Conservation (phyloP, 2,888 invertebrate species). For the Luperina nickerlii region DNA sequence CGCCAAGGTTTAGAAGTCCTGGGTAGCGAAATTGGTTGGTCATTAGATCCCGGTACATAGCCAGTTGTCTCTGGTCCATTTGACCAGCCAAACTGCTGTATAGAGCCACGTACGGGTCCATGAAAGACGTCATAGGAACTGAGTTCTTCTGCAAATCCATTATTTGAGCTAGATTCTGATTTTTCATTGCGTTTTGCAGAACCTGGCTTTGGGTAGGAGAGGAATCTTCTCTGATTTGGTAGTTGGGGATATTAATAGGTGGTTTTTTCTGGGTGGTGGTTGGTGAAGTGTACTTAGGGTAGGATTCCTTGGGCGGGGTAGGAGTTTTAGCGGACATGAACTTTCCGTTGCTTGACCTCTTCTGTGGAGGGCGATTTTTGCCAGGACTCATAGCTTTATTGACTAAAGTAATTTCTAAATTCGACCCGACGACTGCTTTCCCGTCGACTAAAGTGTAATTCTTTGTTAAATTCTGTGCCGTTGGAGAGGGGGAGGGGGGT, state of each 20-base stretch:
- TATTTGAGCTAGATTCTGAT: constrained; percentile 55
- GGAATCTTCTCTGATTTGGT: constrained; percentile 80
- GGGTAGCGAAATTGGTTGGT: constrained; percentile 82
- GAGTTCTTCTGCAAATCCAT: constrained; percentile 62
- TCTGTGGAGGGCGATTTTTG: constrained; percentile 83
- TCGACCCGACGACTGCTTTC: constrained; percentile 90
- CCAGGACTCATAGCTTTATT: constrained; percentile 82
- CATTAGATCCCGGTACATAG: constrained; percentile 85
- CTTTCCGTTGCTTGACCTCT: constrained; percentile 90
- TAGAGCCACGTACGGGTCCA: constrained; percentile 86
- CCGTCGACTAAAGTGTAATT: constrained; percentile 85
- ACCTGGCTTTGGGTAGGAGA: constrained; percentile 69
- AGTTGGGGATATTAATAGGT: constrained; percentile 81
- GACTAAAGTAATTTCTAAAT: constrained; percentile 93
- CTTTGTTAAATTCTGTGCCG: constrained; percentile 86
- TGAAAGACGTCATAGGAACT: constrained; percentile 73
- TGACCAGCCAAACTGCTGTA: constrained; percentile 83
- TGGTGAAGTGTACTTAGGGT: constrained; percentile 68
- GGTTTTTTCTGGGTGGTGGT: constrained; percentile 70
- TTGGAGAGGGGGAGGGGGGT: constrained; percentile 76
- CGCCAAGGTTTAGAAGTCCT: constrained; percentile 79
- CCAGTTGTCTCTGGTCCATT: constrained; percentile 85
- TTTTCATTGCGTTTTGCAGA: constrained; percentile 50
- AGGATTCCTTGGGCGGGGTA: constrained; percentile 80
- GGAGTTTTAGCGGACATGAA: constrained; percentile 87